Evolutionary conservation across 2,113 vertebrate species (phyloP), one percentile per base, ranked within the genome.

Genomic region (Poeciliopsis turrubarensis): DNA sequence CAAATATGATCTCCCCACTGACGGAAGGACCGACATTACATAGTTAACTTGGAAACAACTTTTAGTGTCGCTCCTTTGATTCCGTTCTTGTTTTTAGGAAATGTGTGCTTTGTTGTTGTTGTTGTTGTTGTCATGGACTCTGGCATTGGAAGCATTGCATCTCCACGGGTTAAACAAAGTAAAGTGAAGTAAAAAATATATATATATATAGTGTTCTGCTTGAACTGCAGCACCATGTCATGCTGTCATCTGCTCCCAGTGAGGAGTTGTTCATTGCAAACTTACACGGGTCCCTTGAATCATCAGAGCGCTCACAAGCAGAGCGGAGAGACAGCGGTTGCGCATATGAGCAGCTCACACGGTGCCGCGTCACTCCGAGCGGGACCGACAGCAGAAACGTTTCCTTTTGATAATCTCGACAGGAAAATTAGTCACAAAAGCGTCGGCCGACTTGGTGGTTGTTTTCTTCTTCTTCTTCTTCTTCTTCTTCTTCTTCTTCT

Each of bases 341-440:
- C 61, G 29, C 70, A 29, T 63, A 68, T 77, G 84, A 77, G 89
- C 39, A 70, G 69, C 86, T 90, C 71, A 7, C 82, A 63, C 39
- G 22, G 63, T 25, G 34, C 76, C 79, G 66, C 75, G 84, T 79
- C 80, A 64, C 75, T 87, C 88, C 82, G 87, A 87, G 88, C 79
- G 84, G 83, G 85, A 87, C 70, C 4, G 32, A 72, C 76, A 78
- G 83, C 79, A 89, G 86, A 82, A 88, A 57, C 69, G 81, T 85
- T 83, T 80, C 77, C 80, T 72, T 82, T 81, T 78, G 78, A 85
- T 87, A 2, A 87, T 89, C 85, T 65, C 76, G 32, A 82, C 84
- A 81, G 86, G 80, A 80, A 86, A 82, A 85, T 81, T 78, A 78
- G 82, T 68, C 76, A 30, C 62, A 51, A 68, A 37, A 75, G 72